These are phyloP conservation scores for Resseliella maxima DNA, from an alignment of 2,888 invertebrate genomes.

Conservation along the genomic window DNA sequence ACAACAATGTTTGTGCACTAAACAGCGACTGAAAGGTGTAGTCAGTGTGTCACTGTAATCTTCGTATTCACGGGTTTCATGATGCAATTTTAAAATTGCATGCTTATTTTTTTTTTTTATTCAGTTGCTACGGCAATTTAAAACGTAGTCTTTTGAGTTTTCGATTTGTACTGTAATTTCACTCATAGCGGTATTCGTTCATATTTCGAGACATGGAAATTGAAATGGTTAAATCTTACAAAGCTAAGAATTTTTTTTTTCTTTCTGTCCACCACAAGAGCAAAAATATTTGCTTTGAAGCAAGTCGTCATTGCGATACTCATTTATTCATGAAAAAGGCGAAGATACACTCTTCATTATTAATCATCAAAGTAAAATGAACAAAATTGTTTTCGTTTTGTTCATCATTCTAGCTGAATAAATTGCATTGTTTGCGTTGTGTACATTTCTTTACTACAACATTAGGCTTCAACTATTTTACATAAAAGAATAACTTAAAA, in stretches of 20 bases:
- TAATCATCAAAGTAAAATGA: neutral
- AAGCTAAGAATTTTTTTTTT: neutral
- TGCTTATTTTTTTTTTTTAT: neutral
- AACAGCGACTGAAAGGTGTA: neutral
- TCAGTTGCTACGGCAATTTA: neutral
- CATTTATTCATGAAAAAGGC: too few relatives aligned
- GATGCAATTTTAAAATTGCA: constrained; percentile 1
- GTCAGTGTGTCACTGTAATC: neutral
- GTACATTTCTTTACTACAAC: neutral
- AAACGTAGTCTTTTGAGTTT: too few relatives aligned
- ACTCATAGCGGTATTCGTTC: neutral
- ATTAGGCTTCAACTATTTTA: neutral
- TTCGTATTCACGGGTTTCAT: neutral
- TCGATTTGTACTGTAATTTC: neutral
- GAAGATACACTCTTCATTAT: too few relatives aligned
- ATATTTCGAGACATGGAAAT: too few relatives aligned
- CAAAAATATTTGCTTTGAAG: neutral
- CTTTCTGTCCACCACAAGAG: neutral
- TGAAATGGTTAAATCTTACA: too few relatives aligned
- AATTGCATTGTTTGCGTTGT: neutral
- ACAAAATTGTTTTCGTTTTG: neutral
- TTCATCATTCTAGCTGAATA: neutral
- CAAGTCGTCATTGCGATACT: too few relatives aligned
- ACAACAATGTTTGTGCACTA: neutral
- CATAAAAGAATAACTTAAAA: neutral